Evolutionary conservation across 1,140 invertebrate species (phyloP).

Genomic region (Drosophila subpulchrella): DNA sequence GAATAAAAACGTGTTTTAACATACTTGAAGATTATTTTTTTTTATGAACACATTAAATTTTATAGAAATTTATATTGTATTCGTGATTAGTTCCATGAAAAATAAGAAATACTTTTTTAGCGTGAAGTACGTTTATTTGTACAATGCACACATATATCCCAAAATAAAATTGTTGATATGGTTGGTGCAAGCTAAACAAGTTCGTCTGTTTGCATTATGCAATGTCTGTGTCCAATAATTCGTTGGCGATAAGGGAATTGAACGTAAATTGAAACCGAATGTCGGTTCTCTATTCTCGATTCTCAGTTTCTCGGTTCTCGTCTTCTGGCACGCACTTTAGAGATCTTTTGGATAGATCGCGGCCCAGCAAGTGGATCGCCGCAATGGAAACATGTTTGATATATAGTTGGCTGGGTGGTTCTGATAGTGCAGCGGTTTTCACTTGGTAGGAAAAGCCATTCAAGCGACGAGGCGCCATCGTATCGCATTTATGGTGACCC

Average conservation of each 20-base stretch:
- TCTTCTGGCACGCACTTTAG: constrained; percentile 35
- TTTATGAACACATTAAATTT: no score
- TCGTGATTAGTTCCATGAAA: no score
- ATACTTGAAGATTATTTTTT: no score
- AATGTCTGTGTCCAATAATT: constrained; percentile 62
- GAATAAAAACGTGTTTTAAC: no score
- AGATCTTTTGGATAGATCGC: constrained; percentile 32
- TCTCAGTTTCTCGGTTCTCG: constrained; percentile 12
- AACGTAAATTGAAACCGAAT: constrained; percentile 81
- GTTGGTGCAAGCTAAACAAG: not conserved
- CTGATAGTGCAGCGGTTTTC: constrained; percentile 22
- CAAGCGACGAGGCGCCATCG: constrained; percentile 53
- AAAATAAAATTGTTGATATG: not conserved
- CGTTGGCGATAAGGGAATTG: constrained; percentile 70
- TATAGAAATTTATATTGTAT: no score
- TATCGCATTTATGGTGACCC: constrained; percentile 52
- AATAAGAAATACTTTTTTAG: no score
- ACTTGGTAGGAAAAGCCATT: constrained; percentile 53
- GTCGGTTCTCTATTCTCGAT: constrained; percentile 26
- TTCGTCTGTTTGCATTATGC: constrained; percentile 57
- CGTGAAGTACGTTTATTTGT: not conserved
- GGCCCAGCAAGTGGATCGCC: constrained; percentile 64
- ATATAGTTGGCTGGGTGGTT: constrained; percentile 24
- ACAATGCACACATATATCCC: not conserved
- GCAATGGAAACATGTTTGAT: constrained; percentile 61